A percentile compares a stretch with the other conserved stretches of the same genome.
Conservation (phyloP, 1,140 invertebrate species). For the Pteromalus puparum region DNA sequence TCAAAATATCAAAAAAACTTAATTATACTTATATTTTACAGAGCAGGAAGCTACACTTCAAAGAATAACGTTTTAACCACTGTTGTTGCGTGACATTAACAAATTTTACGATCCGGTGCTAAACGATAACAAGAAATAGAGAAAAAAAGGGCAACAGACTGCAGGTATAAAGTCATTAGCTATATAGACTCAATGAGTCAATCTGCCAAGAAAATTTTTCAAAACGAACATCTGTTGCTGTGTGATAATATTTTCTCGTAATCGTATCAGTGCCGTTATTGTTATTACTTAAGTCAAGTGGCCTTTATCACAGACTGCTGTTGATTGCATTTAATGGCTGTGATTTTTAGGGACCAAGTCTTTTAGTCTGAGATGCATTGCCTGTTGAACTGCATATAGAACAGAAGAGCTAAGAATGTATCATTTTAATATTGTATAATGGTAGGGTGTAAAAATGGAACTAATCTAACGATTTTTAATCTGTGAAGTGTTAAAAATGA, state of each 20-base stretch:
- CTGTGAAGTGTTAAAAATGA: neutral
- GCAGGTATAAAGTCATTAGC: neutral
- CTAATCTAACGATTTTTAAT: conserved; percentile 10
- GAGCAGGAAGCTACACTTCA: conserved; percentile 61
- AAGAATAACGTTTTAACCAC: conserved; percentile 68
- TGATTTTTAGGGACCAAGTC: conserved; percentile 74
- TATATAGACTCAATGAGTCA: neutral
- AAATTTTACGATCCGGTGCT: neutral
- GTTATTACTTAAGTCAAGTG: conserved; percentile 59
- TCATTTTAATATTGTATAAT: conserved; percentile 8
- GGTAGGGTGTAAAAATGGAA: conserved; percentile 1
- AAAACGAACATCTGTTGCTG: conserved; percentile 14
- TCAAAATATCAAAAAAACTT: neutral
- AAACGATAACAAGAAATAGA: conserved; percentile 4
- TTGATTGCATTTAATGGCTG: conserved; percentile 76
- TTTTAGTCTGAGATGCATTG: conserved; percentile 33
- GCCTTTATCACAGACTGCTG: conserved; percentile 72
- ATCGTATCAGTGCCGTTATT: conserved; percentile 47
- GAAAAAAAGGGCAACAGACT: conserved; percentile 7
- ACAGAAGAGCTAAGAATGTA: neutral
- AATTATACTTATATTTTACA: conserved; percentile 54
- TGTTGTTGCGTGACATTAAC: conserved; percentile 64
- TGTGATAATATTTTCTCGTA: conserved; percentile 43
- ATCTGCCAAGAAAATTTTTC: conserved; percentile 13
- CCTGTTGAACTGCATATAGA: neutral